Conservation (phyloP, 2,888 invertebrate species). For the Troides helena region DNA sequence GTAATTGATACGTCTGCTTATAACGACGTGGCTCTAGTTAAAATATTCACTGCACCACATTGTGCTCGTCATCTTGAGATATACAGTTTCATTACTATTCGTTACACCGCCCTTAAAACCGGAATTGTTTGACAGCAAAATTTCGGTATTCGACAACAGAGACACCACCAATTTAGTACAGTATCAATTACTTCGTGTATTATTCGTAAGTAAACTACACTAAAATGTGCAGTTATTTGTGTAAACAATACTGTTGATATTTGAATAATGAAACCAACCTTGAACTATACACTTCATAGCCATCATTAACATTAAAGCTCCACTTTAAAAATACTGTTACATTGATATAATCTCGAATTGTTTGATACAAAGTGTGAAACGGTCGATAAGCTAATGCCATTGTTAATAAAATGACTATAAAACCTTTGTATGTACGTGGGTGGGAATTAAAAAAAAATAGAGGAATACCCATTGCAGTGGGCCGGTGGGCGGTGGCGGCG, state of each 20-base stretch:
- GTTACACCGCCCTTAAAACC: too few species aligned
- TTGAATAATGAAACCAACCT: background rate
- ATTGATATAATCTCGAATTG: slow-evolving; percentile 16
- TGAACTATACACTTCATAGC: background rate
- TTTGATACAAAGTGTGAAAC: slow-evolving; percentile 9
- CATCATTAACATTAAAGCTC: slow-evolving; percentile 5
- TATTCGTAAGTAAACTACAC: too few species aligned
- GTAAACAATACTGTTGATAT: background rate
- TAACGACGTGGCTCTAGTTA: too few species aligned
- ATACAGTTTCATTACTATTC: too few species aligned
- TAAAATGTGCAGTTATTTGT: too few species aligned
- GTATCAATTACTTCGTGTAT: too few species aligned
- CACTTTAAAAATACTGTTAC: slow-evolving; percentile 1
- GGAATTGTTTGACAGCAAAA: too few species aligned
- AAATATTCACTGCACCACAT: too few species aligned
- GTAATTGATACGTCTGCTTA: too few species aligned
- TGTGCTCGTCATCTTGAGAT: too few species aligned
- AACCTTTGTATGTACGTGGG: slow-evolving; percentile 16
- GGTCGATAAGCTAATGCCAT: slow-evolving; percentile 2
- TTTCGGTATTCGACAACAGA: too few species aligned
- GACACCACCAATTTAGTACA: too few species aligned
- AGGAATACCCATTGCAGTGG: slow-evolving; percentile 4
- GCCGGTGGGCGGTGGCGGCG: slow-evolving; percentile 17
- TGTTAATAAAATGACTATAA: slow-evolving; percentile 6
- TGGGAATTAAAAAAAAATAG: slow-evolving; percentile 9